These are phyloP conservation scores for Augochlora pura DNA, from an alignment of 1,140 invertebrate species.

Conservation along the genomic window DNA sequence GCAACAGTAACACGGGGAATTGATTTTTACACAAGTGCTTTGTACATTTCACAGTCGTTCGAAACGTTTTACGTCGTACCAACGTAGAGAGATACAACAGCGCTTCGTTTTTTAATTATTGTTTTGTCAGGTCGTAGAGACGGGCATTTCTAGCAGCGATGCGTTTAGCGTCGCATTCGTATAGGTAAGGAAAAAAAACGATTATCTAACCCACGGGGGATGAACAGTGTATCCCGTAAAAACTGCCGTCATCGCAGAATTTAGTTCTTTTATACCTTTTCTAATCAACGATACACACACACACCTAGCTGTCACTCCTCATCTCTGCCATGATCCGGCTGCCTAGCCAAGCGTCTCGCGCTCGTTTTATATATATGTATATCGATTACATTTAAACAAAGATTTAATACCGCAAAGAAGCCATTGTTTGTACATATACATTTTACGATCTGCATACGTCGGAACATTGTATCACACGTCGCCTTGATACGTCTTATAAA, in stretches of 20 bases:
- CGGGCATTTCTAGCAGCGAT: constrained; percentile 26
- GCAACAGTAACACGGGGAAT: neutral
- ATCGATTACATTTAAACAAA: constrained; percentile 17
- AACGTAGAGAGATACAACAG: neutral
- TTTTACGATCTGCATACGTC: constrained; percentile 29
- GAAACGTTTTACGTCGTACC: neutral
- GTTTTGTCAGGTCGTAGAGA: constrained; percentile 17
- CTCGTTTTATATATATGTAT: constrained; percentile 28
- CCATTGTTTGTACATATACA: constrained; percentile 51
- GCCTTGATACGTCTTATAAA: constrained; percentile 31
- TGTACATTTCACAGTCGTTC: constrained; percentile 5
- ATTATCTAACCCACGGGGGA: neutral
- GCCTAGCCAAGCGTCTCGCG: constrained; percentile 25
- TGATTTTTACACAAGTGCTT: constrained; percentile 25
- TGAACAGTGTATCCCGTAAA: constrained; percentile 7
- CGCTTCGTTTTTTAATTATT: constrained; percentile 10
- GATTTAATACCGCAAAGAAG: constrained; percentile 20
- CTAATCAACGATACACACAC: constrained; percentile 34
- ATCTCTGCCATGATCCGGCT: constrained; percentile 8
- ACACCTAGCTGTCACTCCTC: constrained; percentile 1
- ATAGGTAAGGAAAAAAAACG: constrained; percentile 8
- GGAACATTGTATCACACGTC: constrained; percentile 39
- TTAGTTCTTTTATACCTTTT: constrained; percentile 55
- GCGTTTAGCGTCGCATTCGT: constrained; percentile 32
- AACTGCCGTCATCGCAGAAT: constrained; percentile 35